Base-by-base conservation (phyloP, 2,113 vertebrate species). In the Eolophus roseicapilla region DNA sequence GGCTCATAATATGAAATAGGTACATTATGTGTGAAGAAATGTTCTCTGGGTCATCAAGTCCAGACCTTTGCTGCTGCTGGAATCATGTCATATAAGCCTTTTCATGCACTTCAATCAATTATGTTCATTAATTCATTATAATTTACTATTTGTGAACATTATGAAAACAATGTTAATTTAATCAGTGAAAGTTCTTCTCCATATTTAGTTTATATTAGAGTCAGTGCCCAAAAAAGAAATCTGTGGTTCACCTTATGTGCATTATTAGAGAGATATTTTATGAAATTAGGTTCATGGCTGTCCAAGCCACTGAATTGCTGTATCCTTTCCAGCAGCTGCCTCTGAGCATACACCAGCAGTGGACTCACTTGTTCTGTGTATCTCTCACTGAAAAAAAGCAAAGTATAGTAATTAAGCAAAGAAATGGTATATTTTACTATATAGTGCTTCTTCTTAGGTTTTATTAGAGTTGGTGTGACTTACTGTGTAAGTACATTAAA, bases 401-500 rank as follows among this genome's bases (percentile, higher is more conserved):
- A 69, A 95, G 52, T 55, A 43, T 35, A 39, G 43, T 7, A 79
- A 88, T 62, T 44, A 82, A 95, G 76, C 28, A 90, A 91, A 81
- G 47, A 19, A 86, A 76, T 1, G 0, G 11, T 55, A 47, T 59
- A 39, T 68, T 81, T 68, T 88, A 57, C 62, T 52, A 16, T 4
- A 76, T 7, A 37, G 63, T 11, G 1, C 21, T 57, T 18, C 3
- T 10, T 47, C 71, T 75, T 15, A 8, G 25, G 55, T 84, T 68
- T 59, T 21, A 37, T 67, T 86, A 62, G 18, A 85, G 15, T 39
- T 46, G 39, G 16, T 44, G 23, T 43, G 73, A 98, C 98, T 98
- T 97, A 98, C 98, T 98, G 98, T 70, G 98, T 99, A 95, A 99
- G 47, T 64, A 94, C 79, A 91, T 99, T 99, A 96, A 99, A 99